Base-by-base conservation (phyloP, 2,888 invertebrate species). In the Endotricha flammealis region DNA sequence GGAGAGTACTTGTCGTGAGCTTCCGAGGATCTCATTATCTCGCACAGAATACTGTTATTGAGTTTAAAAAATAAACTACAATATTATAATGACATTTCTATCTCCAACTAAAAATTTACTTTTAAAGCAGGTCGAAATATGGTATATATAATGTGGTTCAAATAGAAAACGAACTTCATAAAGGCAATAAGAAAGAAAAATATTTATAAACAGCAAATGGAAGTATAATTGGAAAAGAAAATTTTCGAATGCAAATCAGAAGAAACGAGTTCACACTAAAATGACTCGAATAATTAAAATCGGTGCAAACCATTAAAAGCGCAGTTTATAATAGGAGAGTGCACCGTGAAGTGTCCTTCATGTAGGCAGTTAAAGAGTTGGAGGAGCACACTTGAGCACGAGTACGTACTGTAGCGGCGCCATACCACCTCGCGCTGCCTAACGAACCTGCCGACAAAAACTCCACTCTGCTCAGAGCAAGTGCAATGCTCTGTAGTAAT, bases 351-450 rank as follows among this genome's bases (percentile, higher is more conserved):
- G 85, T 66, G 75, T 78, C 79, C 85, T 85, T 77, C 83, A 81
- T 85, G 82, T 83, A 85, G 85, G 85, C 82, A 83, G 85, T 85
- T 85, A 83, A 83, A 85, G 85, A 83, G 85, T 83, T 82, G 82
- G 77, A 81, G 78, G 72, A 76, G 82, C 72, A 68, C 75, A 61
- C 83, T 83, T 54, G 73, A 76, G 76, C 69, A 74, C 72, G 74
- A 83, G 83, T 77, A 66, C 60, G 81, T 72, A 70, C 78, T 75
- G 78, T 71, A 69, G 75, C 70, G 66, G 72, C 79, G 35, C 35
- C 29, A 29, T 29, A 79, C 68, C 80, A 78, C 82, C 80, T 81
- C 72, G 72, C 61, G 65, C 64, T 79, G 65, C 64, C 80, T 82
- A 82, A 82, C 83, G 82, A 83, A 76, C 80, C 77, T 69, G 64